A percentile compares a stretch with the other conserved stretches of the same genome.
Conservation (phyloP, 2,888 invertebrate species). For the Odontocolon sp. region DNA sequence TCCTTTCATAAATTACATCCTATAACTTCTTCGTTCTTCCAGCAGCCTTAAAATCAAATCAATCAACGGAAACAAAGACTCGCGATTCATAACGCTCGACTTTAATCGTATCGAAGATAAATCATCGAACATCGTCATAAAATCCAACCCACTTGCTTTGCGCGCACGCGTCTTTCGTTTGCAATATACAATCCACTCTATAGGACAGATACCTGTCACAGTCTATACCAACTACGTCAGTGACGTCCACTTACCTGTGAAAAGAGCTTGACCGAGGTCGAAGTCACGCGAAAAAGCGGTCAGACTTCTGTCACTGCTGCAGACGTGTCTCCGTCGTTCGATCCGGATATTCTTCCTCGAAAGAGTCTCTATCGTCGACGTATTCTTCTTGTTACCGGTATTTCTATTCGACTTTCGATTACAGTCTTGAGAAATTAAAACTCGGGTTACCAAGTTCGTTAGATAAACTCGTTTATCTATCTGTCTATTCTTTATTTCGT, state of each 20-base stretch:
- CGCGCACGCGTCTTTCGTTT: not conserved
- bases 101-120: not conserved
- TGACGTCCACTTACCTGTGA: constrained; percentile 12
- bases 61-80: not conserved
- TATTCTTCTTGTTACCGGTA: too few species aligned
- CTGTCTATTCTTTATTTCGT: too few species aligned
- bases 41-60: not conserved
- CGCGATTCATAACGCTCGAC: too few species aligned
- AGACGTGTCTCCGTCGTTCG: not conserved
- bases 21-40: too few species aligned
- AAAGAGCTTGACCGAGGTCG: constrained; percentile 1
- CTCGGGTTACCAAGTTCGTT: too few species aligned
- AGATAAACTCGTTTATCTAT: too few species aligned
- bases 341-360: not conserved
- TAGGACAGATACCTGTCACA: not conserved
- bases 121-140: too few species aligned
- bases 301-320: not conserved
- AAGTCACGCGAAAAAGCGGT: constrained; percentile 11
- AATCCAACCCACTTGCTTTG: too few species aligned
- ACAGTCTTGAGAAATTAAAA: too few species aligned
- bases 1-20: too few species aligned
- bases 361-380: not conserved
- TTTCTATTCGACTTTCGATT: too few species aligned
- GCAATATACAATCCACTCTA: not conserved
- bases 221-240: not conserved